Conservation (phyloP, 2,113 vertebrate species). For the Embiotoca jacksoni region DNA sequence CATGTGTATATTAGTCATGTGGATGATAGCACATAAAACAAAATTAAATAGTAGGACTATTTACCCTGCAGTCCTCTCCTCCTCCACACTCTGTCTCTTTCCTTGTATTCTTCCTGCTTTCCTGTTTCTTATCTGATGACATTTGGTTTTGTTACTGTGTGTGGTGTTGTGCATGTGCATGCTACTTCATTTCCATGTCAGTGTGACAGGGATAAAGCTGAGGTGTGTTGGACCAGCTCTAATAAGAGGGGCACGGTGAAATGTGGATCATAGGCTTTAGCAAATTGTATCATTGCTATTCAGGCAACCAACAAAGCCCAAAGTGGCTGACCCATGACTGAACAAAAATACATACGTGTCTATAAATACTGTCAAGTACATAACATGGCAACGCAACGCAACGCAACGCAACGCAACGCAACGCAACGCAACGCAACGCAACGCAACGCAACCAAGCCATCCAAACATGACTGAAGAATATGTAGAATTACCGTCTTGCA, state of each 20-base stretch:
- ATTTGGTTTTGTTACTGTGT: constrained; percentile 26
- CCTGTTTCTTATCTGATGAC: constrained; percentile 39
- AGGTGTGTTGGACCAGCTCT: constrained; percentile 32
- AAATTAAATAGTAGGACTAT: neutral
- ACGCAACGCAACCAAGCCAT: neutral
- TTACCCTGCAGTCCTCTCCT: constrained; percentile 12
- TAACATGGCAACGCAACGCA: neutral
- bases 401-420: neutral
- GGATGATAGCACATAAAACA: constrained; percentile 37
- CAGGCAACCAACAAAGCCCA: constrained; percentile 12
- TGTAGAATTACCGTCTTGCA: too few relatives aligned
- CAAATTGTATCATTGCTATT: constrained; percentile 63
- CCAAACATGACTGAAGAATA: neutral
- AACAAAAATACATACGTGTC: neutral
- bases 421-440: neutral
- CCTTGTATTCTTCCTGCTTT: neutral
- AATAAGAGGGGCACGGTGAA: constrained; percentile 39
- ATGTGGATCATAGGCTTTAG: constrained; percentile 56
- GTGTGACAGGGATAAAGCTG: constrained; percentile 44
- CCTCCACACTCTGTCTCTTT: neutral
- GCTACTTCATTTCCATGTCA: constrained; percentile 31
- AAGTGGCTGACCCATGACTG: constrained; percentile 12
- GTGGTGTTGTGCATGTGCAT: constrained; percentile 6
- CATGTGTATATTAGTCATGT: constrained; percentile 36
- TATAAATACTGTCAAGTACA: neutral